Evolutionary conservation across 2,113 vertebrate genomes (phyloP).

Genomic region (Gallinago jamesoni): DNA sequence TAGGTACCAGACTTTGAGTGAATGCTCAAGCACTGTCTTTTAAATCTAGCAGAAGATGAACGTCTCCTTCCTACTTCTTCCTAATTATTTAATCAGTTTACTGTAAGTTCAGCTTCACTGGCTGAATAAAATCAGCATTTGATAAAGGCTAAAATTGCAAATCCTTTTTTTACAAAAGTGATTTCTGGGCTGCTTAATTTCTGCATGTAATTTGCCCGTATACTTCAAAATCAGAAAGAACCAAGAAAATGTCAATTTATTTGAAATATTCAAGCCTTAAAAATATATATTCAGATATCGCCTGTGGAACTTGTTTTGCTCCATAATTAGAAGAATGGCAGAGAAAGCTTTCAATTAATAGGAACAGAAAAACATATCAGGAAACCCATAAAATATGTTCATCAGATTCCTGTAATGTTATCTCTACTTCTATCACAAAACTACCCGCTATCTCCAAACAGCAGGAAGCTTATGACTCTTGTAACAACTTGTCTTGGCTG

Average conservation of each 20-base stretch:
- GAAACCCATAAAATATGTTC: constrained; percentile 5
- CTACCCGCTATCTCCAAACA: not conserved
- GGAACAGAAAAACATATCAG: not conserved
- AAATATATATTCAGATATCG: not conserved
- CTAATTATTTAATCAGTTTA: not conserved
- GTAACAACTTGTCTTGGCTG: not conserved
- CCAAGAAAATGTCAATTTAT: not conserved
- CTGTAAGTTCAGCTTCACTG: not conserved
- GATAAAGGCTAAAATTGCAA: not conserved
- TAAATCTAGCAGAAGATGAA: not conserved
- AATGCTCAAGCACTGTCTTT: not conserved
- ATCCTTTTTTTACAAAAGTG: not conserved
- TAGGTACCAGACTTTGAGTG: not conserved
- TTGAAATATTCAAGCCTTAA: not conserved
- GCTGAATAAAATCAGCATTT: not conserved
- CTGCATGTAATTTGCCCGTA: not conserved
- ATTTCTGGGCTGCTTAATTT: not conserved
- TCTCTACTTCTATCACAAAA: constrained; percentile 16
- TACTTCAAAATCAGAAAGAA: not conserved
- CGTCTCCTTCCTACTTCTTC: not conserved
- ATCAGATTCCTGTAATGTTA: constrained; percentile 11
- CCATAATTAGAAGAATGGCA: not conserved
- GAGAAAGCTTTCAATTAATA: constrained; percentile 1
- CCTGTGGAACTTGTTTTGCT: not conserved
- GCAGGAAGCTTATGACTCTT: constrained; percentile 38